Evolutionary conservation across 1,140 invertebrate species (phyloP), one percentile per base, ranked within the genome.

Genomic region (Cheumatopsyche charites): DNA sequence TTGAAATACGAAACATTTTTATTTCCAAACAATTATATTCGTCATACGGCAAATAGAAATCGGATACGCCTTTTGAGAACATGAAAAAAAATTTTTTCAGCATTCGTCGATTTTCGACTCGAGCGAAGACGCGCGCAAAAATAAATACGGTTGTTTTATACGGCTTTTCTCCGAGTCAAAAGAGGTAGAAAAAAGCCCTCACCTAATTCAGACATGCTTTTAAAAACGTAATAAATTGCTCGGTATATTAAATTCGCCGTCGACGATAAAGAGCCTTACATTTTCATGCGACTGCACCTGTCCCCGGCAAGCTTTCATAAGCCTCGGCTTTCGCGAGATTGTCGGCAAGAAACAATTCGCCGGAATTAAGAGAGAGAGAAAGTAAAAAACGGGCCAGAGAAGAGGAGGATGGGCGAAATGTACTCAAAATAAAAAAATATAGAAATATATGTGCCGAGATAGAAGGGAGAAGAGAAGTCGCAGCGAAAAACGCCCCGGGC

Each of bases 171-270:
- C 12, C 42, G 19, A 26, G 42, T 67, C 41, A 67, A 47, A 49
- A 26, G 23, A 67, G 42, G 43, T 66, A 66, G 58, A 70, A 66
- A 63, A 73, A 69, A 66, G 62, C 55, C 66, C 7, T 73, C 68
- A 71, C 62, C 72, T 72, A 76, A 76, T 73, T 76, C 75, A 58
- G 74, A 67, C 75, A 72, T 72, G 75, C 72, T 76, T 76, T 76
- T 73, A 76, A 36, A 36, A 76, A 73, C 66, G 75, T 73, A 76
- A 76, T 76, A 76, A 76, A 73, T 76, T 76, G 72, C 72, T 62
- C 25, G 65, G 75, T 73, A 76, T 76, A 76, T 76, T 76, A 73
- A 76, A 76, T 76, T 73, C 72, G 62, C 62, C 72, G 41, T 73
- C 70, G 36, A 70, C 72, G 49, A 58, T 75, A 71, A 75, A 73